phyloP scores from a whole-genome alignment of 2,113 vertebrate genomes.

The Bufo gargarizans region DNA sequence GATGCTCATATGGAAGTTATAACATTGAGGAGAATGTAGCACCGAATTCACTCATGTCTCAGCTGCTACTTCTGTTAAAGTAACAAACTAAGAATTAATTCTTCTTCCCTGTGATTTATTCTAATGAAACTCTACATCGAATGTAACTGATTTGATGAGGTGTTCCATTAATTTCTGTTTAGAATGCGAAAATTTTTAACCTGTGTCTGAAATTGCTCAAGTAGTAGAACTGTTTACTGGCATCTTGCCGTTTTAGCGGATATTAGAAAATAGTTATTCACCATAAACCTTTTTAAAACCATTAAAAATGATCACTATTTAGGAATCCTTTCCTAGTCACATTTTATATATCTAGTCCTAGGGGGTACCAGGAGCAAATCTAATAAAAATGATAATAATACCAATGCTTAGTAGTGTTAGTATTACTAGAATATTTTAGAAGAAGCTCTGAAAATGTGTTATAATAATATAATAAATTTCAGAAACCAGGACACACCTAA shows the following conservation, averaged over 20 bases:
- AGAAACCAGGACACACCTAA: not conserved
- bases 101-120: slow-evolving; percentile 63
- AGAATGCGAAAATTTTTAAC: slow-evolving; percentile 67
- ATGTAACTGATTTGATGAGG: slow-evolving; percentile 64
- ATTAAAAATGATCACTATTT: not conserved
- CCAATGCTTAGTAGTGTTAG: not conserved
- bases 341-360: not conserved
- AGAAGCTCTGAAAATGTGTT: not conserved
- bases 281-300: slow-evolving; percentile 13
- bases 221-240: slow-evolving; percentile 56
- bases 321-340: not conserved
- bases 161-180: slow-evolving; percentile 67
- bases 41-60: slow-evolving; percentile 53
- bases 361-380: not conserved
- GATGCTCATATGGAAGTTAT: slow-evolving; percentile 59
- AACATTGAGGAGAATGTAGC: slow-evolving; percentile 60
- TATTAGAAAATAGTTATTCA: slow-evolving; percentile 32
- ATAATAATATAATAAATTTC: not conserved
- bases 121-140: slow-evolving; percentile 61
- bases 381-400: not conserved
- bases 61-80: slow-evolving; percentile 62
- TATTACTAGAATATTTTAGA: not conserved
- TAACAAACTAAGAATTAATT: slow-evolving; percentile 64
- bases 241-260: slow-evolving; percentile 25
- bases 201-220: slow-evolving; percentile 63